These are phyloP conservation scores for Pogonognathellus flavescens DNA, from an alignment of 1,140 invertebrate species.

Conservation along the genomic window DNA sequence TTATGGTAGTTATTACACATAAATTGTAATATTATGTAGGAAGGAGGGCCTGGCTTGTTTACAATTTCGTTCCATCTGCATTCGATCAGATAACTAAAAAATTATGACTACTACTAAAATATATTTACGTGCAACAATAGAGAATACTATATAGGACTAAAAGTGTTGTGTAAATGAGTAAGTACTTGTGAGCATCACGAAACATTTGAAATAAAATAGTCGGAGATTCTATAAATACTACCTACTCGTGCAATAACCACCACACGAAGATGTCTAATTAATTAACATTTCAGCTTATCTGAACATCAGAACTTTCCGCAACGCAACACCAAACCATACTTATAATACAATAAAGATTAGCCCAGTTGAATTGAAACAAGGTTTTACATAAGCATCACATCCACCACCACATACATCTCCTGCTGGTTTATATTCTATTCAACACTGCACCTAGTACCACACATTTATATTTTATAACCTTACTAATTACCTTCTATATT, in stretches of 20 bases:
- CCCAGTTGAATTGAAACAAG: neutral
- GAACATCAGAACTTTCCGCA: neutral
- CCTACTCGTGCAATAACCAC: too few relatives aligned
- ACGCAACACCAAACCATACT: conserved; percentile 9
- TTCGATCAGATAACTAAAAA: too few relatives aligned
- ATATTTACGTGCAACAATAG: too few relatives aligned
- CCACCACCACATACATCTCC: neutral
- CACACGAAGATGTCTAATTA: conserved; percentile 35
- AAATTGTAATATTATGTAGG: too few relatives aligned
- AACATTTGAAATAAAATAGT: neutral
- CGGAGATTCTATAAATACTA: too few relatives aligned
- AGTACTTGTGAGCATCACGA: neutral
- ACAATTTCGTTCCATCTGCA: too few relatives aligned
- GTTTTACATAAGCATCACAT: neutral
- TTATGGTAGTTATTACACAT: too few relatives aligned
- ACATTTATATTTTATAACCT: neutral
- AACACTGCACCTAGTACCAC: neutral
- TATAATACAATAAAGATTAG: conserved; percentile 26
- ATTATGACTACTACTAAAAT: too few relatives aligned
- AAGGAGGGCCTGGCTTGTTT: too few relatives aligned
- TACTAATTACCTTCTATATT: neutral
- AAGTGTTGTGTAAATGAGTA: neutral
- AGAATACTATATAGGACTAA: too few relatives aligned
- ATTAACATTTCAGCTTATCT: conserved; percentile 26
- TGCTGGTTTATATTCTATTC: conserved; percentile 3